Percentiles rank a stretch among this genome's conserved stretches.
Conservation (phyloP, 1,140 invertebrate genomes). For the Uloborus diversus region DNA sequence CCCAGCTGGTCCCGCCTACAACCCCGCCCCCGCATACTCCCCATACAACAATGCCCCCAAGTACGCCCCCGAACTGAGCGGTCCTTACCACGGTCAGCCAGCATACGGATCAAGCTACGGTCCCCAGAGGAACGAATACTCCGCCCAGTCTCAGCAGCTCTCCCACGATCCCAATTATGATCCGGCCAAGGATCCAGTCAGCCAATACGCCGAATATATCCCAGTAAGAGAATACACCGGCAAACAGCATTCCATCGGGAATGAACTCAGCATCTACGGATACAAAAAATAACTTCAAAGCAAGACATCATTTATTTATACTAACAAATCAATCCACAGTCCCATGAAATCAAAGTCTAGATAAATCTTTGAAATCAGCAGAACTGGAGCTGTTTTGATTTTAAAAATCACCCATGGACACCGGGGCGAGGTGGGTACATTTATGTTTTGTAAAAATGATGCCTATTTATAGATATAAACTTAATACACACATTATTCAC, state of each 20-base stretch:
- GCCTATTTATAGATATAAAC: too few species aligned
- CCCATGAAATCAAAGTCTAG: too few species aligned
- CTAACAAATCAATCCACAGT: too few species aligned
- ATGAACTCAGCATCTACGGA: conserved; percentile 42
- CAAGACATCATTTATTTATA: too few species aligned
- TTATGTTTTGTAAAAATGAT: too few species aligned
- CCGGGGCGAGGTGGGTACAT: too few species aligned
- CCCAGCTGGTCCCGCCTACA: not conserved
- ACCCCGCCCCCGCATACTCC: not conserved
- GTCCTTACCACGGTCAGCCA: too few species aligned
- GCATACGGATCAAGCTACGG: too few species aligned
- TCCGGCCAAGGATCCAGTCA: conserved; percentile 43
- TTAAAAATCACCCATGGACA: too few species aligned
- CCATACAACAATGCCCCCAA: not conserved
- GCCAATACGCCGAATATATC: conserved; percentile 40
- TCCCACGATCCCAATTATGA: conserved; percentile 47
- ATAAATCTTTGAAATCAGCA: too few species aligned
- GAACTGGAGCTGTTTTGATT: too few species aligned
- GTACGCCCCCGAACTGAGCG: not conserved
- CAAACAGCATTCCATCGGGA: conserved; percentile 15
- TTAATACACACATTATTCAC: too few species aligned
- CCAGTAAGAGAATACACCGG: conserved; percentile 24
- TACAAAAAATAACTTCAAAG: conserved; percentile 29
- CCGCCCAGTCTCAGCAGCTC: conserved; percentile 7
- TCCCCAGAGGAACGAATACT: conserved; percentile 29